Evolutionary conservation across 1,140 invertebrate genomes (phyloP).

Genomic region (Hyphantria cunea): DNA sequence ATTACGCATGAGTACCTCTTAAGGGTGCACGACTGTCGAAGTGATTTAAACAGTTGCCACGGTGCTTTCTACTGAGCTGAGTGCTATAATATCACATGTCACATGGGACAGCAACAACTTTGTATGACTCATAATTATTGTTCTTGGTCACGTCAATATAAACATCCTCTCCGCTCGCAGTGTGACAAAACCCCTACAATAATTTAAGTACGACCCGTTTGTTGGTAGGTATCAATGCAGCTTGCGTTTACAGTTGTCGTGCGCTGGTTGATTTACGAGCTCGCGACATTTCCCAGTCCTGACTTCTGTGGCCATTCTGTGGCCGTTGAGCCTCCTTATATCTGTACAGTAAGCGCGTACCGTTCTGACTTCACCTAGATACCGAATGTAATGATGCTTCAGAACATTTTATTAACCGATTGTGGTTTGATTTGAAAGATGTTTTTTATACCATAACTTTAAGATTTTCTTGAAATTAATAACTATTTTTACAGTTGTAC

Average conservation of each 20-base stretch:
- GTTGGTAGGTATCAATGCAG: conserved; percentile 9
- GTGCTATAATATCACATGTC: no score
- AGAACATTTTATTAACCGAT: conserved; percentile 5
- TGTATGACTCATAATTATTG: no score
- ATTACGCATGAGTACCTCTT: no score
- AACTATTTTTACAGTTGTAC: no score
- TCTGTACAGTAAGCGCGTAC: not conserved
- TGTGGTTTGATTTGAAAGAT: no score
- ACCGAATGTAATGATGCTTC: conserved; percentile 18
- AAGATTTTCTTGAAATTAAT: no score
- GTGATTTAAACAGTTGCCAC: no score
- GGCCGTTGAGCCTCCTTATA: not conserved
- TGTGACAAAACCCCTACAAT: not conserved
- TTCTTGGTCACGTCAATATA: no score
- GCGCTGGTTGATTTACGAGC: conserved; percentile 30
- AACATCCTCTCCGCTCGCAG: not conserved
- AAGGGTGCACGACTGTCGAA: no score
- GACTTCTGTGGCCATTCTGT: not conserved
- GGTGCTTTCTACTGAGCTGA: no score
- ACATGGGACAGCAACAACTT: no score
- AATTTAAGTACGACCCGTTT: conserved; percentile 7
- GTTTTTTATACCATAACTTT: no score
- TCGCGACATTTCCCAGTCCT: conserved; percentile 7
- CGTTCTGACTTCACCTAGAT: conserved; percentile 1
- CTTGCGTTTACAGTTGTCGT: conserved; percentile 25